These are phyloP conservation scores for Choloepus didactylus DNA, from an alignment of 2,797 vertebrate genomes.

Conservation along the genomic window DNA sequence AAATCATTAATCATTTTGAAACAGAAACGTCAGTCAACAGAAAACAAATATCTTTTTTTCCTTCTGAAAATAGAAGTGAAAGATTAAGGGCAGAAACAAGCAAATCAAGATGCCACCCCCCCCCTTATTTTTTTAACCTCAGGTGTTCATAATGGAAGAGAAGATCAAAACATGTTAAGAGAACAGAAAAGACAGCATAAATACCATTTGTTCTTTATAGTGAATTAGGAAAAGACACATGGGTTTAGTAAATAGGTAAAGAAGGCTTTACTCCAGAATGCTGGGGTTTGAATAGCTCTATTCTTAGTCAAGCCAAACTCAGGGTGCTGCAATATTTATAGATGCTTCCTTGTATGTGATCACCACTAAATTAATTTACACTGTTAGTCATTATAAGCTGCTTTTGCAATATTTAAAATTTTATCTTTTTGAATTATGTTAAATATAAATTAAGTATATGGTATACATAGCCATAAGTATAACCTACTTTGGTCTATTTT, in stretches of 20 bases:
- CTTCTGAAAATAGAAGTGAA: not conserved
- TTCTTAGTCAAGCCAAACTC: not conserved
- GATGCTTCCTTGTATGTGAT: not conserved
- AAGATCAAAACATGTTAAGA: not conserved
- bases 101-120: not conserved
- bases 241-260: not conserved
- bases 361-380: not conserved
- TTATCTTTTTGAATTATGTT: not conserved
- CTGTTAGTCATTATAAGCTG: not conserved
- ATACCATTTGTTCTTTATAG: not conserved
- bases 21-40: not conserved
- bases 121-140: not conserved
- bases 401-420: not conserved
- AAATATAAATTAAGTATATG: not conserved
- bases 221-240: not conserved
- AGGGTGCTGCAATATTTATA: not conserved
- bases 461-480: not conserved
- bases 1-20: not conserved
- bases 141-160: not conserved
- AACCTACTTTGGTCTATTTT: not conserved
- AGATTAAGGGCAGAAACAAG: not conserved
- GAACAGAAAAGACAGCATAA: not conserved
- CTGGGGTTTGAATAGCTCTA: not conserved
- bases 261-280: not conserved
- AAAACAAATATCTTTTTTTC: not conserved